Evolutionary conservation across 2,113 vertebrate species (phyloP).

Genomic region (Thalassarche chlororhynchos): DNA sequence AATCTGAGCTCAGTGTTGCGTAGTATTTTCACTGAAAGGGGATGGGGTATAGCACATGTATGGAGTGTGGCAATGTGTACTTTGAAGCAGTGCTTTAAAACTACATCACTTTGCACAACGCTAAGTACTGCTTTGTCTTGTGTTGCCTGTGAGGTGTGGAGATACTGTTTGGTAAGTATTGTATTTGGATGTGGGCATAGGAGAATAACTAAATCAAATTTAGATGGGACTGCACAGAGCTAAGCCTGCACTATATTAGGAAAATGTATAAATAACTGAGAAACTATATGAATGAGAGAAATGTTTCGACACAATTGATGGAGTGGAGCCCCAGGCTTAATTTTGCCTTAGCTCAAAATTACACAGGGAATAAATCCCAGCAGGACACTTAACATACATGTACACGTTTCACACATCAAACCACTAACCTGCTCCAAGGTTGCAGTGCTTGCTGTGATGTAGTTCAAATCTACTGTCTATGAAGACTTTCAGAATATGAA

Average conservation of each 20-base stretch:
- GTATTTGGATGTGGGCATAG: neutral
- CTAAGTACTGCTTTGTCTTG: neutral
- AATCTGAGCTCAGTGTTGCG: neutral
- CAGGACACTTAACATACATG: neutral
- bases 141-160: neutral
- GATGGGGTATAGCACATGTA: rapidly evolving
- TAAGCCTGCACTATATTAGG: neutral
- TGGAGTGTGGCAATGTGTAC: neutral
- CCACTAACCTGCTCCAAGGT: neutral
- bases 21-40: neutral
- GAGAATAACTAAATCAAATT: neutral
- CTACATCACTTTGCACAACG: rapidly evolving
- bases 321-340: neutral
- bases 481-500: neutral
- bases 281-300: neutral
- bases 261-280: neutral
- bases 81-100: neutral
- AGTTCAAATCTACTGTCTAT: neutral
- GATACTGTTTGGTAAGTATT: neutral
- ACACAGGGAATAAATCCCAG: neutral
- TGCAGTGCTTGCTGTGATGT: neutral
- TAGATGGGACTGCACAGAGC: neutral
- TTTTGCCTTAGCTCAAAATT: neutral
- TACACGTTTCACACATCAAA: neutral
- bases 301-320: neutral